Evolutionary conservation across 2,888 invertebrate genomes (phyloP).

Genomic region (Mamestra brassicae): DNA sequence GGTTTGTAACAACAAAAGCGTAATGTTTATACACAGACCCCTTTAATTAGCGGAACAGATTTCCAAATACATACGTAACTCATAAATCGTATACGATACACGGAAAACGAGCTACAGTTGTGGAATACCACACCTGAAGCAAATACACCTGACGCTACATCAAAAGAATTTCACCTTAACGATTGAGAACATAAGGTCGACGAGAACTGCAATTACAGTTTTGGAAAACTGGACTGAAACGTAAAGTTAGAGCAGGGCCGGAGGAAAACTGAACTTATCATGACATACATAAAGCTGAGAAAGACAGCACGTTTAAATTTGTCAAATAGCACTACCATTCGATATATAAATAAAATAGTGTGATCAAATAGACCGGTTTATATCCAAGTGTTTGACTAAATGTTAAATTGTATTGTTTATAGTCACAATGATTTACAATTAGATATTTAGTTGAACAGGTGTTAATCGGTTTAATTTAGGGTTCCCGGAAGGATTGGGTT

Average conservation of each 20-base stretch:
- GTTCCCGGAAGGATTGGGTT: constrained; percentile 24
- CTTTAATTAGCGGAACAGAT: constrained; percentile 65
- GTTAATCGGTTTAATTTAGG: constrained; percentile 47
- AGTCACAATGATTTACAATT: constrained; percentile 46
- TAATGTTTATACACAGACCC: constrained; percentile 47
- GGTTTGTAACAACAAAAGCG: constrained; percentile 28
- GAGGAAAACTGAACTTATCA: constrained; percentile 18
- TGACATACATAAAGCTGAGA: neutral
- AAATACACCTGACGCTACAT: neutral
- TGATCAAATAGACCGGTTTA: constrained; percentile 40
- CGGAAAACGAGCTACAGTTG: constrained; percentile 54
- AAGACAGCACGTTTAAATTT: neutral
- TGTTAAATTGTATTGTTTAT: constrained; percentile 42
- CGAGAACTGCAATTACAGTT: constrained; percentile 10
- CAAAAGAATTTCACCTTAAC: constrained; percentile 22
- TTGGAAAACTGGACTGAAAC: constrained; percentile 6
- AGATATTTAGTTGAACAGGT: constrained; percentile 40
- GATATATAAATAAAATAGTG: constrained; percentile 35
- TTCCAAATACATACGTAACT: constrained; percentile 60
- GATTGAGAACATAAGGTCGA: neutral
- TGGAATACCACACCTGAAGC: constrained; percentile 33
- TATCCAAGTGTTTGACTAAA: constrained; percentile 44
- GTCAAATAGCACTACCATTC: constrained; percentile 12
- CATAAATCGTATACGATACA: constrained; percentile 62
- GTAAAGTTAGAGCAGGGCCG: constrained; percentile 4